Conservation (phyloP, 2,888 invertebrate species). For the Meteorus colon region DNA sequence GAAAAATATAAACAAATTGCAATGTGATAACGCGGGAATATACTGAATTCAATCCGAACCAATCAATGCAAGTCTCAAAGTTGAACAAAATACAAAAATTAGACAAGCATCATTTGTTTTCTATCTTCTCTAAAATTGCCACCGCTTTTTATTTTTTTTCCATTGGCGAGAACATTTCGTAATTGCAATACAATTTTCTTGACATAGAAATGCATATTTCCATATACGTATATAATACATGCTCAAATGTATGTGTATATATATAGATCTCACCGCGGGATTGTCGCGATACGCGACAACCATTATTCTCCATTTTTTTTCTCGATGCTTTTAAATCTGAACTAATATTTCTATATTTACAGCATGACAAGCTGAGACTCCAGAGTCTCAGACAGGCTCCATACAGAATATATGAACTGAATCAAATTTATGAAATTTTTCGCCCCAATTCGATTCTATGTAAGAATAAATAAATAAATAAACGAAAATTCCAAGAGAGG, state of each 20-base stretch:
- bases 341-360: conserved; percentile 63
- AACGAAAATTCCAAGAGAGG: conserved; percentile 44
- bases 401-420: conserved; percentile 51
- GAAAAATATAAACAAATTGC: not conserved
- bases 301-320: conserved; percentile 32
- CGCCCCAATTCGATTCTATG: not conserved
- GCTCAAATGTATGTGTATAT: not conserved
- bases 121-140: not conserved
- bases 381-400: conserved; percentile 60
- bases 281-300: conserved; percentile 46
- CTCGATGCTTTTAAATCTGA: conserved; percentile 55
- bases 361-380: conserved; percentile 58
- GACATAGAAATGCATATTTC: not conserved
- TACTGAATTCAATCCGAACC: not conserved
- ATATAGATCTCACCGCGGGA: not conserved
- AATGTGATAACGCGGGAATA: not conserved
- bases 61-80: not conserved
- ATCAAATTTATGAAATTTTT: not conserved
- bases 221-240: not conserved
- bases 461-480: conserved; percentile 15
- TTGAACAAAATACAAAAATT: too few species aligned
- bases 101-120: not conserved
- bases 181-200: conserved; percentile 24
- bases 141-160: not conserved
- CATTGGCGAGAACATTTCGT: not conserved